Evolutionary conservation across 2,113 vertebrate species (phyloP), one percentile per base, ranked within the genome.

Genomic region (Zosterops borbonicus): DNA sequence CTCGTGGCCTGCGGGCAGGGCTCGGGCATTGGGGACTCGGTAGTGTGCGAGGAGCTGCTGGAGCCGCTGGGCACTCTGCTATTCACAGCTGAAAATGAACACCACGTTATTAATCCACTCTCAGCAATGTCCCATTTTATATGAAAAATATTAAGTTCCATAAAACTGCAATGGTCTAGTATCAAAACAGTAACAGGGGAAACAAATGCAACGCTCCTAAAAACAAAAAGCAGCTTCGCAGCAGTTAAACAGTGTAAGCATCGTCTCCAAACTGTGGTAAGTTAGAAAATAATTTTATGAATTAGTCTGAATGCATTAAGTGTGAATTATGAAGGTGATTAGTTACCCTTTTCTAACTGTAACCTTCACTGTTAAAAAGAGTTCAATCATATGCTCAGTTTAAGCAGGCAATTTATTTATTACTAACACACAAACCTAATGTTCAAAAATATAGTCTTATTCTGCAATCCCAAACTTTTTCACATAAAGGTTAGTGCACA

Each of bases 41-140:
- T 98, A 86, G 98, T 96, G 98, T 98, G 98, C 16, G 97, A 97
- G 81, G 98, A 98, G 95, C 88, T 96, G 91, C 89, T 88, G 86
- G 98, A 96, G 89, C 98, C 96, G 97, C 97, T 94, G 94, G 99
- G 99, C 91, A 99, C 99, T 97, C 99, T 99, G 98, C 98, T 99
- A 96, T 98, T 99, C 97, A 99, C 99, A 97, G 99, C 99, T 99
- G 98, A 90, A 97, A 98, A 96, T 97, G 28, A 98, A 94, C 35
- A 91, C 14, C 7, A 6, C 4, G 33, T 49, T 74, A 56, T 46
- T 89, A n/a, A 92, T 27, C 16, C n/a, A 7, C 33, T 42, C 67
- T 16, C 10, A 19, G 52, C 2, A 78, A 83, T 14, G 47, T 4
- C 20, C 7, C 15, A 1, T 31, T 47, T 53, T 15, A 46, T 10